Evolutionary conservation across 2,888 invertebrate genomes (phyloP), one percentile per base, ranked within the genome.

Genomic region (Hyposoter didymator): DNA sequence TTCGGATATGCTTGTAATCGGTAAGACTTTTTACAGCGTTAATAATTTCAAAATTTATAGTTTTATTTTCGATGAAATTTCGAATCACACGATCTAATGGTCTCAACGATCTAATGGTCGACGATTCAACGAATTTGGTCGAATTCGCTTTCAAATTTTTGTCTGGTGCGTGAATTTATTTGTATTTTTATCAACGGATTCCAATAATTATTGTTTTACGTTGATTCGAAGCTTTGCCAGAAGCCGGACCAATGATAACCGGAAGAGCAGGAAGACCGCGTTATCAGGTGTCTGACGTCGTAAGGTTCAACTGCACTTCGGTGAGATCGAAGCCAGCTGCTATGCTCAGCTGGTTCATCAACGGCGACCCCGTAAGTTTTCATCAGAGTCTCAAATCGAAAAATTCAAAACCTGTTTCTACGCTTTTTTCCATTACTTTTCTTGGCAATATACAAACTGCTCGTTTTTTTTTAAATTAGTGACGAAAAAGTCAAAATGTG

Each of bases 241-340:
- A 97, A 90, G 96, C 96, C 90, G 97, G 97, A 47, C 98, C 98
- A n/a, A 95, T 96, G 90, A 97, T 98, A 94, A 95, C 96, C 10
- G 97, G 97, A 55, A 88, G 90, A 84, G 67, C 89, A 35, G 97
- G 97, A 45, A 96, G 96, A 88, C 96, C 97, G 22, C 96, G 97
- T 85, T 98, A 98, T 94, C 97, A 97, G 94, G 96, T 97, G 87
- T 97, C 97, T 17, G 98, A 98, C 93, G 95, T 96, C 70, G 97
- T 98, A 47, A 96, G 96, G 87, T 97, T 98, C 89, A 98, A 97
- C 94, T 98, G 98, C 94, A 97, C 97, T 7, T 97, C 98, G 52
- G 97, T 96, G 19, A 95, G 96, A 89, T 98, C 98, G 66, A 96
- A 97, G 91, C 98, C 98, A 7, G 97, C 97, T 17, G 97, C 97